phyloP scores from a whole-genome alignment of 37 sponge, comb jelly and placozoan species.

The Crambe crambe region DNA sequence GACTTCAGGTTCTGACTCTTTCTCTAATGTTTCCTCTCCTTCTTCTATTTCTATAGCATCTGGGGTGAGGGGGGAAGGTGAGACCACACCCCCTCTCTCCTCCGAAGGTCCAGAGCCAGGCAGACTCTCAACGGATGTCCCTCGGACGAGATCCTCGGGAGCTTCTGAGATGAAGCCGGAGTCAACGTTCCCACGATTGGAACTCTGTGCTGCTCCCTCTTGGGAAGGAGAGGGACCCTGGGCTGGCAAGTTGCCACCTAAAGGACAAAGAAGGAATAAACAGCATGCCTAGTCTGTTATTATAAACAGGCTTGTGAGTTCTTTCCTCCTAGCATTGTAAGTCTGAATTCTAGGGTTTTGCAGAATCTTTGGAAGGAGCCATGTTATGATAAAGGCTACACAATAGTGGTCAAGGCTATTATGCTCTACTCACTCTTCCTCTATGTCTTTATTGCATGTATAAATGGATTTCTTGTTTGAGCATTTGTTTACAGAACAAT shows the following conservation, averaged over 20 bases:
- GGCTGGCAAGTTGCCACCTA: neutral
- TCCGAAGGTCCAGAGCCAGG: neutral
- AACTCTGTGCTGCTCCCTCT: neutral
- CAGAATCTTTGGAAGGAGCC: no score
- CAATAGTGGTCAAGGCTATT: no score
- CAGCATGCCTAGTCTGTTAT: no score
- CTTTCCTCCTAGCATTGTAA: no score
- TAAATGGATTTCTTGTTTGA: no score
- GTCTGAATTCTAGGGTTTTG: no score
- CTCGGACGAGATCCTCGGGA: neutral
- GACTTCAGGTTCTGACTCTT: constrained; percentile 21
- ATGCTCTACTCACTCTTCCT: no score
- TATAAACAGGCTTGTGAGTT: no score
- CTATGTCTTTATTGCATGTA: no score
- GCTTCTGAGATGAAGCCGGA: constrained; percentile 28
- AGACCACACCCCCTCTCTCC: neutral
- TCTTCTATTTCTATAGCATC: neutral
- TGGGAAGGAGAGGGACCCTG: neutral
- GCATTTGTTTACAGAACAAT: no score
- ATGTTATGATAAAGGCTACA: no score
- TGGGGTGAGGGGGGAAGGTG: neutral
- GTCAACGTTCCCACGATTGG: neutral
- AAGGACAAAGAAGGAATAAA: no score
- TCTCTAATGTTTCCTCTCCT: neutral
- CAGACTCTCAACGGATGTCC: constrained; percentile 7